A percentile compares a stretch with the other conserved stretches of the same genome.
These are phyloP conservation scores for Zapornia atra DNA, from an alignment of 2,113 vertebrate species.

Conservation along the genomic window DNA sequence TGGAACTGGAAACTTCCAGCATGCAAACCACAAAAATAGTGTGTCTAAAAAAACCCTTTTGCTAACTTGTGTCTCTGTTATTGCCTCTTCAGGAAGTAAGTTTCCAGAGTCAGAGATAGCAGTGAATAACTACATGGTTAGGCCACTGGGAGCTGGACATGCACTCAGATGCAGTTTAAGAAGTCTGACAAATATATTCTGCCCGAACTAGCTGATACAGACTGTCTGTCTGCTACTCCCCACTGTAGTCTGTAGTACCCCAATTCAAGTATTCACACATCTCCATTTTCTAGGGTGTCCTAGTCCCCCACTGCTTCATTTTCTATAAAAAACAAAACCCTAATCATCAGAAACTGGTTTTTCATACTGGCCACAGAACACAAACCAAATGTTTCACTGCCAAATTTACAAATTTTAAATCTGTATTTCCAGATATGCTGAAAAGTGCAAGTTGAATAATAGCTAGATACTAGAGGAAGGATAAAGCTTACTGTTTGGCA, in stretches of 20 bases:
- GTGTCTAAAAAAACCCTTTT: background rate
- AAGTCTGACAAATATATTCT: background rate
- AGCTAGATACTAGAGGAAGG: background rate
- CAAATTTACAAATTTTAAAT: background rate
- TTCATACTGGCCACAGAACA: background rate
- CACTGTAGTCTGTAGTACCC: background rate
- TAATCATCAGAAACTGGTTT: background rate
- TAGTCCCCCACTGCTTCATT: background rate
- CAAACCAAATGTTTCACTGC: background rate
- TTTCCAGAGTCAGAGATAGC: background rate
- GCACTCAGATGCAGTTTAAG: background rate
- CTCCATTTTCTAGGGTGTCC: background rate
- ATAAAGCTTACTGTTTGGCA: background rate
- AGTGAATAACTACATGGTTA: background rate
- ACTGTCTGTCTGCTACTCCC: background rate
- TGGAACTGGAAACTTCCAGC: background rate
- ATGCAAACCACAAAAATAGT: background rate
- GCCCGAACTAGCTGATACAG: background rate
- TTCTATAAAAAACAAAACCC: background rate
- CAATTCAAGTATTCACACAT: background rate
- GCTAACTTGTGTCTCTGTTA: background rate
- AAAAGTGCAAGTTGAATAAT: background rate
- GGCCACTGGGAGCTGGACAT: background rate
- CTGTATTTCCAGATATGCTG: background rate
- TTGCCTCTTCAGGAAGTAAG: background rate